Base-by-base conservation (phyloP, 1,140 invertebrate species). In the Brachionus asplanchnoidis region DNA sequence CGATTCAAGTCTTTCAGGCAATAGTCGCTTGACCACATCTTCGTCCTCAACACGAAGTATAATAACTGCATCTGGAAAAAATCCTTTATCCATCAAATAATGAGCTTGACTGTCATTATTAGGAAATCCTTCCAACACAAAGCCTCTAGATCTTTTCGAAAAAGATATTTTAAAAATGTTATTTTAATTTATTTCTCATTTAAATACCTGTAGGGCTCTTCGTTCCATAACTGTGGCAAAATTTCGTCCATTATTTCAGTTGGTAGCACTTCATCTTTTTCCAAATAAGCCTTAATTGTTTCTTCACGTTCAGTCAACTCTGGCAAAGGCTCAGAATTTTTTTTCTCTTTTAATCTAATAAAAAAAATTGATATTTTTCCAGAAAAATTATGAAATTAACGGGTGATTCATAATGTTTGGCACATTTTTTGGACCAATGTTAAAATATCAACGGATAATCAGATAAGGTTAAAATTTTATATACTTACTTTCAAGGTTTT, bases 61-160 rank as follows among this genome's bases (percentile, higher is more conserved):
- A 26, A 90, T 83, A n/a, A 87, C 87, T 42, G 86, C 87, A 86
- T 90, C 89, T 11, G 89, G 88, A 83, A 89, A 89, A 53, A 89
- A 83, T 9, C 88, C 88, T 36, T 85, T 86, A n/a, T 90, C 89
- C n/a, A 86, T 85, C 50, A 90, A 78, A 85, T 87, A 89, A 14
- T 85, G 85, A 32, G 86, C 87, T 68, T 90, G 89, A n/a, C 89
- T 89, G 56, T 86, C 83, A 28, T 87, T 89, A 32, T 88, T 85
- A 7, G 90, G 90, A 85, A 89, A 90, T 44, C 89, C 90, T 84
- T 90, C 90, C 80, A 90, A 82, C 12, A 90, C 86, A 86, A 90
- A 90, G 0, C 90, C 90, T 65, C 88, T 88, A 50, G 73, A 50
- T 77, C 42, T 77, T 1, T 20, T 17, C 6, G n/a, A 7, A 4